Base-by-base conservation (phyloP, 1,140 invertebrate genomes). In the Daktulosphaira vitifoliae region DNA sequence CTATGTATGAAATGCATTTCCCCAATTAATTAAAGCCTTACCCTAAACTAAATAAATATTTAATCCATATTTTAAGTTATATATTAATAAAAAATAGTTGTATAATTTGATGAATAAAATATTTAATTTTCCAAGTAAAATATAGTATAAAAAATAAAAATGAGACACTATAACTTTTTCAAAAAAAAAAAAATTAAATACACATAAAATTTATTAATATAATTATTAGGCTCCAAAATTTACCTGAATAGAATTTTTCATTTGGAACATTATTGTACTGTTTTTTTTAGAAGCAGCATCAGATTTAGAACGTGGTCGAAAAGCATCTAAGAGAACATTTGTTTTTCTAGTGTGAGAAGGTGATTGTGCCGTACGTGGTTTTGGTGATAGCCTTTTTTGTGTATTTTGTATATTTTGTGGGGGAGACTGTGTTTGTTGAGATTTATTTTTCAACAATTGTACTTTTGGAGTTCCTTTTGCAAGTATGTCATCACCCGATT, bases 211-310 rank as follows among this genome's bases (percentile, higher is more conserved):
- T 33, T 11, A 33, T 33, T 33, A 33, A 33, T 33, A 33, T 6
- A 33, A 11, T 33, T 11, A 33, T 33, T 33, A 33, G 11, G 11
- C 29, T 33, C 29, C 11, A 6, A 67, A 13, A 72, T 78, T 74
- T 79, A 87, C 85, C 81, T 89, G 78, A 77, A 90, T 77, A 70
- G 84, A 81, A 74, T 82, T 83, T 77, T 88, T 87, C 81, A 89
- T 83, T 68, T 84, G 85, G n/a, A 83, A 79, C 78, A 89, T 88
- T 74, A 90, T 81, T 72, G 78, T 80, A 46, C 76, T 78, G 71
- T 82, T 82, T 75, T 86, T 83, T 76, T 80, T 79, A 70, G 72
- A 69, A 18, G 81, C 80, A 20, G 82, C 84, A 76, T 92, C 89
- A 3, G 82, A 91, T 76, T 87, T 92, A 69, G 82, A 88, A 67